Base-by-base conservation (phyloP, 2,888 invertebrate genomes). In the Aleiodes testaceus region DNA sequence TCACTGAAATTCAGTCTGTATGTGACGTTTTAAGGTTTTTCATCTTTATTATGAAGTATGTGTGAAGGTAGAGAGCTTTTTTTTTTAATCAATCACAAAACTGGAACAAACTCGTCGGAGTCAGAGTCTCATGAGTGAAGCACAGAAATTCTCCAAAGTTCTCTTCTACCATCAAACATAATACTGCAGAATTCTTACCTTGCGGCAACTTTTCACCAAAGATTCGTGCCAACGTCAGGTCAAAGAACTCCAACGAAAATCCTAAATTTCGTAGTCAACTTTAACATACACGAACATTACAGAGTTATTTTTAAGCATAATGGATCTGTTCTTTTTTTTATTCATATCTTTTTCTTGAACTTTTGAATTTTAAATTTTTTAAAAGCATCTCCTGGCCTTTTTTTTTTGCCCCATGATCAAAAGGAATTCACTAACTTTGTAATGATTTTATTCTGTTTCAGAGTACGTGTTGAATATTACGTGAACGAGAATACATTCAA, bases 401-500 rank as follows among this genome's bases (percentile, higher is more conserved):
- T 45, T 11, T 45, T 45, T 14, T 45, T 45, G 3, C 26, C 16
- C n/a, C 5, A 20, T 16, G 36, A 16, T 42, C 59, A 59, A 59
- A 59, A 18, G 20, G 18, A 44, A 69, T 18, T 22, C 9, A 20
- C 20, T 44, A 30, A 61, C 45, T 22, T 61, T 42, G 16, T 12
- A 5, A 7, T 11, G n/a, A 45, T 47, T 18, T 70, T 85, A 26
- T 26, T 84, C 89, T 91, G 89, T 95, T 94, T 55, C 94, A 99
- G 98, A 92, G 98, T 99, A 83, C 96, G 98, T 83, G 98, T 99
- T 89, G 98, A 99, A 90, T 99, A 98, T 89, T 99, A 98, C 90
- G 98, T 98, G 87, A 98, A 98, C 91, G 98, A 99, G 90, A 98
- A 98, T 88, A 98, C 97, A 86, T 95, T 98, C 90, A 98, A 98